A percentile compares a stretch with the other conserved stretches of the same genome.
Conservation (phyloP, 2,113 vertebrate species). For the Gobius niger region DNA sequence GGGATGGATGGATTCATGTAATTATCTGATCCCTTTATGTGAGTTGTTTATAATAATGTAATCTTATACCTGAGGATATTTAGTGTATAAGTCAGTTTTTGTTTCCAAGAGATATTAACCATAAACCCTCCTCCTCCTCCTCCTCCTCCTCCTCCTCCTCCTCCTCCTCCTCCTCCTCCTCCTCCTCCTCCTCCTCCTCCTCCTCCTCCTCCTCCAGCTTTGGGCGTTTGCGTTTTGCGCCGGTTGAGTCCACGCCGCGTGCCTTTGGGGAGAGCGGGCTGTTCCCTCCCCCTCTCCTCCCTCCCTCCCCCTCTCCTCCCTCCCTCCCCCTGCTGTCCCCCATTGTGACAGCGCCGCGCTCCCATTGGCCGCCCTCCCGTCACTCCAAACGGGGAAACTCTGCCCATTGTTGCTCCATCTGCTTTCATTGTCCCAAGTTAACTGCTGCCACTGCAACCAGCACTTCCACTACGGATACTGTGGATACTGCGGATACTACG, state of each 20-base stretch:
- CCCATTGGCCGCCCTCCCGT: conserved; percentile 81
- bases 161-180: too few species aligned
- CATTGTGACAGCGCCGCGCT: conserved; percentile 80
- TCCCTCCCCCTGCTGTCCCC: conserved; percentile 78
- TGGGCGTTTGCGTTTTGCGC: conserved; percentile 9
- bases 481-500: background rate
- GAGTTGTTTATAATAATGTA: too few species aligned
- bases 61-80: too few species aligned
- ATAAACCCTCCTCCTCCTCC: too few species aligned
- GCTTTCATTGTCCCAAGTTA: conserved; percentile 90
- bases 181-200: too few species aligned
- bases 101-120: too few species aligned
- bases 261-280: conserved; percentile 86
- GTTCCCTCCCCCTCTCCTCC: conserved; percentile 79
- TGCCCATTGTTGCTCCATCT: conserved; percentile 95
- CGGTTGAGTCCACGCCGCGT: conserved; percentile 69
- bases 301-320: conserved; percentile 59
- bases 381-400: conserved; percentile 85
- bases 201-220: too few species aligned
- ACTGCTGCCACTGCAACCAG: conserved; percentile 21
- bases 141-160: too few species aligned
- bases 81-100: too few species aligned
- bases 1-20: too few species aligned
- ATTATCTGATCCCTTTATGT: too few species aligned
- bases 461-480: background rate